These are phyloP conservation scores for Ptychoptera albimana DNA, from an alignment of 2,888 invertebrate species.

Conservation along the genomic window DNA sequence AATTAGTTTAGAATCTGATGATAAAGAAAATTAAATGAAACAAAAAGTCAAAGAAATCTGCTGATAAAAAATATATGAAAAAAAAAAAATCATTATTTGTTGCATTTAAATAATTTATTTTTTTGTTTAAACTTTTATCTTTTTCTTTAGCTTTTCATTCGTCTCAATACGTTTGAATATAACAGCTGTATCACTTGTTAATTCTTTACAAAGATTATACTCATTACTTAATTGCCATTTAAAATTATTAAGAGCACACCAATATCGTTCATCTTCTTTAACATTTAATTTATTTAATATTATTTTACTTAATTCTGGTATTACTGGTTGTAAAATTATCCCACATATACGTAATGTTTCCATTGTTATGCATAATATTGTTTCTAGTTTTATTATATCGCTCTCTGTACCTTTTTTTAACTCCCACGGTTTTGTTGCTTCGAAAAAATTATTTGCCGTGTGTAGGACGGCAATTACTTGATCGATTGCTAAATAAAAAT, in stretches of 20 bases:
- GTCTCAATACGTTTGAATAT: too few relatives aligned
- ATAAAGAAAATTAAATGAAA: too few relatives aligned
- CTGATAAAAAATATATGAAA: too few relatives aligned
- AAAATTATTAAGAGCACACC: constrained; percentile 31
- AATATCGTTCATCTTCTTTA: constrained; percentile 31
- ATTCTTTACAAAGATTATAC: too few relatives aligned
- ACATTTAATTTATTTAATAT: constrained; percentile 55
- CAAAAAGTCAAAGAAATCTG: too few relatives aligned
- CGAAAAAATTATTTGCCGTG: constrained; percentile 72
- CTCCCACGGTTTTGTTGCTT: constrained; percentile 78
- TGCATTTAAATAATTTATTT: too few relatives aligned
- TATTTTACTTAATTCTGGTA: constrained; percentile 52
- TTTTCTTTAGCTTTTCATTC: too few relatives aligned
- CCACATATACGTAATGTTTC: constrained; percentile 68
- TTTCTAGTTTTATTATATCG: constrained; percentile 42
- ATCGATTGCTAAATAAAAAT: constrained; percentile 74
- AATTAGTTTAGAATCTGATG: too few relatives aligned
- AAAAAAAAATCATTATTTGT: too few relatives aligned
- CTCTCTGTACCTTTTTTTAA: constrained; percentile 41
- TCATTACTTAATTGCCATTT: constrained; percentile 3
- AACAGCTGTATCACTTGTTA: too few relatives aligned
- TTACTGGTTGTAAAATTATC: constrained; percentile 71
- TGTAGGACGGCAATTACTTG: constrained; percentile 56
- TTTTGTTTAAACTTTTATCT: too few relatives aligned
- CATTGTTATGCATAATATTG: constrained; percentile 65